Percentiles rank a stretch among this genome's conserved stretches.
phyloP scores from a whole-genome alignment of 2,113 vertebrate species.

The Peucedramus taeniatus region DNA sequence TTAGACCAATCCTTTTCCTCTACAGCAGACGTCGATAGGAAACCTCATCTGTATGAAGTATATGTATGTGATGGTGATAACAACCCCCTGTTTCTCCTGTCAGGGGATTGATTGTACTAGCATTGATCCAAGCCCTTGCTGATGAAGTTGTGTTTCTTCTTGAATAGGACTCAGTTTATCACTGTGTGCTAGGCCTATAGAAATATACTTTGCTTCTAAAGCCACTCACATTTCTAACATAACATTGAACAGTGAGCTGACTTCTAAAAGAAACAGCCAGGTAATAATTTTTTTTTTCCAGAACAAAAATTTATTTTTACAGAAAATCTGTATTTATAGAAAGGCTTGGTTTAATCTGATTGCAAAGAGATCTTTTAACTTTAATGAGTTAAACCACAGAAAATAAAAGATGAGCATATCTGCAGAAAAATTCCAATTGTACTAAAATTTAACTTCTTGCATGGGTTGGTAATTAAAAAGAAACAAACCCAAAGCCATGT shows the following conservation, averaged over 20 bases:
- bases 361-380: background rate
- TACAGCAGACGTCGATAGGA: background rate
- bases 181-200: background rate
- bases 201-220: background rate
- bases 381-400: background rate
- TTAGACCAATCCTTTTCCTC: background rate
- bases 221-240: background rate
- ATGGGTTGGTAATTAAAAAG: background rate
- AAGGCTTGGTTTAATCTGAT: background rate
- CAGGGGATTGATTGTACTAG: background rate
- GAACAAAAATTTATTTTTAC: no score
- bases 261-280: background rate
- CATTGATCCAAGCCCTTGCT: background rate
- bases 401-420: background rate
- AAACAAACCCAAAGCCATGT: background rate
- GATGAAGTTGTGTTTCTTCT: background rate
- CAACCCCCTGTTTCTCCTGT: background rate
- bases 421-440: background rate
- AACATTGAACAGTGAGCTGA: background rate
- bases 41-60: background rate
- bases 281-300: background rate
- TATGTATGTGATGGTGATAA: background rate
- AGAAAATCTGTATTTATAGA: background rate
- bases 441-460: background rate
- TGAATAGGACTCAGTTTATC: background rate